phyloP scores from a whole-genome alignment of 1,140 invertebrate genomes.

The Trypoxylus dichotomus region DNA sequence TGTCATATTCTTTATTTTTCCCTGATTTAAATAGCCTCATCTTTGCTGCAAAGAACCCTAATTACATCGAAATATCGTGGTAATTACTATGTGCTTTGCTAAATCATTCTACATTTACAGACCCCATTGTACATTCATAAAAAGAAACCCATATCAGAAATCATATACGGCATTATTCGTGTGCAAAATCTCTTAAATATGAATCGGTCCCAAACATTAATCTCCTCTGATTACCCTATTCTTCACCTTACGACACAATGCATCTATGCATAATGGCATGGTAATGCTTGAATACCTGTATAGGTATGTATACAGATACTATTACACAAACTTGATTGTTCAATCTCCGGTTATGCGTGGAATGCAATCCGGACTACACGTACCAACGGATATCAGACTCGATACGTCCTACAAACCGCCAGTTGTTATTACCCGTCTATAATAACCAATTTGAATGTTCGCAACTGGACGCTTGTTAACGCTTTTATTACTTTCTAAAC shows the following conservation, averaged over 20 bases:
- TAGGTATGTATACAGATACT: not conserved
- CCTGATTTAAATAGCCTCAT: too few species aligned
- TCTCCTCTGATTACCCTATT: not conserved
- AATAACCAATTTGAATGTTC: not conserved
- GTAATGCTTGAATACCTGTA: not conserved
- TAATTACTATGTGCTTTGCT: too few species aligned
- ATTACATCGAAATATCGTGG: too few species aligned
- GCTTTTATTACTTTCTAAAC: not conserved
- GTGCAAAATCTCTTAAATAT: not conserved
- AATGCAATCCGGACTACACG: not conserved
- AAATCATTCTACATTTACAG: too few species aligned
- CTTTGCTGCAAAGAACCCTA: too few species aligned
- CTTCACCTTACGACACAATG: not conserved
- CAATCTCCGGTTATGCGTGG: conserved; percentile 4
- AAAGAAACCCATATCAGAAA: too few species aligned
- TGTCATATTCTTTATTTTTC: too few species aligned
- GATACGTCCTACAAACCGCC: not conserved
- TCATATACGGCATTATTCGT: not conserved
- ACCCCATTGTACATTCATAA: too few species aligned
- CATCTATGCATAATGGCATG: not conserved
- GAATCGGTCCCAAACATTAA: not conserved
- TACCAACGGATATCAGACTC: not conserved
- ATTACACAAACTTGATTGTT: not conserved
- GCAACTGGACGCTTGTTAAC: not conserved
- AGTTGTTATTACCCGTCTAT: not conserved